Percentiles rank a stretch among this genome's conserved stretches.
phyloP scores from a whole-genome alignment of 2,888 invertebrate species.

The Drosophila bunnanda region DNA sequence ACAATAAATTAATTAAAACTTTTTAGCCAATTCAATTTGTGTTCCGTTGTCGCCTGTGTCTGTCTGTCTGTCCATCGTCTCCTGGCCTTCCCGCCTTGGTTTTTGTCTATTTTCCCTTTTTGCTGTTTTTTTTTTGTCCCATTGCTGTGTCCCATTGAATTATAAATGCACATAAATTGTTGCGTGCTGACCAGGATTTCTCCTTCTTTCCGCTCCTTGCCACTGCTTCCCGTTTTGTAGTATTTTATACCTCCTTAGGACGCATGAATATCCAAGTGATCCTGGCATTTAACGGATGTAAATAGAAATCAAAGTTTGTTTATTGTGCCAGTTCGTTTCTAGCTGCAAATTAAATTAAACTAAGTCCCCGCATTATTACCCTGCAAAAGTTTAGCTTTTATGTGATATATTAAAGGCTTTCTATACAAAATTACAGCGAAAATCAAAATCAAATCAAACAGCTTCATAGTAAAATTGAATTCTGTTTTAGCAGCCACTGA shows the following conservation, averaged over 20 bases:
- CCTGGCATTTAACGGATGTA: conserved; percentile 51
- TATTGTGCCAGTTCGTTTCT: conserved; percentile 28
- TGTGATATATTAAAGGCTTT: no score
- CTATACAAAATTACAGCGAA: background rate
- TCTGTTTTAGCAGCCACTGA: conserved; percentile 10
- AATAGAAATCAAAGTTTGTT: conserved; percentile 52
- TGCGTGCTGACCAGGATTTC: conserved; percentile 38
- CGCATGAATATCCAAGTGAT: conserved; percentile 77
- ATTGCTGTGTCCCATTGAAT: conserved; percentile 66
- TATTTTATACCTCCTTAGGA: conserved; percentile 33
- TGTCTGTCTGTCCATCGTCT: conserved; percentile 19
- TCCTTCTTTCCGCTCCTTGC: conserved; percentile 10
- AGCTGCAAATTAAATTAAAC: conserved; percentile 24
- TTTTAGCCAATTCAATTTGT: conserved; percentile 81
- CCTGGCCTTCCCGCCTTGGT: conserved; percentile 20
- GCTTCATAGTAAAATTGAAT: background rate
- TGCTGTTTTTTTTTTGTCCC: conserved; percentile 9
- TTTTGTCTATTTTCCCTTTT: conserved; percentile 24
- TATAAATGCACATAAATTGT: conserved; percentile 80
- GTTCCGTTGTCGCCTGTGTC: conserved; percentile 64
- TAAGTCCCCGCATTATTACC: background rate
- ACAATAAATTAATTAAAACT: conserved; percentile 81
- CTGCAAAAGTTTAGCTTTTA: no score
- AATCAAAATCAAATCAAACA: background rate
- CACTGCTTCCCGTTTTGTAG: background rate